Percentiles rank a stretch among this genome's conserved stretches.
phyloP scores from a whole-genome alignment of 2,113 vertebrate species.

The Alligator sinensis region DNA sequence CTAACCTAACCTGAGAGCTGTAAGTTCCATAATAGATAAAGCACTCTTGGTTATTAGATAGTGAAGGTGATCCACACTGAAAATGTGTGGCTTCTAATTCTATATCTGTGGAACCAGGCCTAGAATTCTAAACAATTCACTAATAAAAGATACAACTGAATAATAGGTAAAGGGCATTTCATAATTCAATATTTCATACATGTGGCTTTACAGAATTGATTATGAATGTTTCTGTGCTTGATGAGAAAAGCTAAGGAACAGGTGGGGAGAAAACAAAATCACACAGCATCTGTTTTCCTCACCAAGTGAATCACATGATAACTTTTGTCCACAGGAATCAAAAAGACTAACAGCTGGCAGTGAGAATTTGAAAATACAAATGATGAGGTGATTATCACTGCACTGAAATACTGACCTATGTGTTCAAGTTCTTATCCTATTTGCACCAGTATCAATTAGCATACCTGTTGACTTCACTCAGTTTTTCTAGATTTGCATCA shows the following conservation, averaged over 20 bases:
- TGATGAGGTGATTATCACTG: background rate
- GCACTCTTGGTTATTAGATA: background rate
- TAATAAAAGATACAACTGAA: background rate
- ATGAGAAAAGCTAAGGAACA: background rate
- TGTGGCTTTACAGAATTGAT: background rate
- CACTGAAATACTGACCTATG: background rate
- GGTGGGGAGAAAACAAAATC: background rate
- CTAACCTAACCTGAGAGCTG: background rate
- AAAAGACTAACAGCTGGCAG: background rate
- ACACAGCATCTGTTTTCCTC: background rate
- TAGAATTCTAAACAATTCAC: fast-evolving
- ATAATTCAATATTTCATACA: fast-evolving
- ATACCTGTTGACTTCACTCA: background rate
- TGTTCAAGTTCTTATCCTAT: background rate
- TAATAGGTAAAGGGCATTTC: background rate
- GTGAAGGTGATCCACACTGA: background rate
- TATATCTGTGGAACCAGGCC: background rate
- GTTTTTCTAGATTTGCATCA: background rate
- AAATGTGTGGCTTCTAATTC: fast-evolving
- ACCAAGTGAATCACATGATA: background rate
- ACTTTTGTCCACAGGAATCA: background rate
- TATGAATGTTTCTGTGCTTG: background rate
- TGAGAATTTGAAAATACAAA: background rate
- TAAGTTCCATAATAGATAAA: background rate
- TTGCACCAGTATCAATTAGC: background rate